Conservation (phyloP, 2,888 invertebrate species). For the Teinopalpus imperialis region DNA sequence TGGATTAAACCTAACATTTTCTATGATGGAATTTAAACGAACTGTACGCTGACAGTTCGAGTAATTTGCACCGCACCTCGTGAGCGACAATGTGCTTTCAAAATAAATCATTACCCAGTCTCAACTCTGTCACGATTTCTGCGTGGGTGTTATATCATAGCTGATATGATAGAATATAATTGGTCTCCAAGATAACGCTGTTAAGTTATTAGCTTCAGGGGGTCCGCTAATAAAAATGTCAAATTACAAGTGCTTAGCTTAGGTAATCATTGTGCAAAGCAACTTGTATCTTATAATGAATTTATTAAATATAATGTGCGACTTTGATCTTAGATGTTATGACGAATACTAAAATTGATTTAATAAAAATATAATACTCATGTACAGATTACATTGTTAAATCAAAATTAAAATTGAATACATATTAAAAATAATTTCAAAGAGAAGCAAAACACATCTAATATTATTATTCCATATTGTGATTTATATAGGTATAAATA, state of each 20-base stretch:
- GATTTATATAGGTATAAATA: too few species aligned
- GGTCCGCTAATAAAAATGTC: slow-evolving; percentile 17
- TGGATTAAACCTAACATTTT: not conserved
- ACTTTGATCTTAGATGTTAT: too few species aligned
- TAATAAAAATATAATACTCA: too few species aligned
- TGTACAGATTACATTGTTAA: too few species aligned
- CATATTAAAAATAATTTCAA: too few species aligned
- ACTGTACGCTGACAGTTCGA: not conserved
- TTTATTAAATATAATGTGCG: too few species aligned
- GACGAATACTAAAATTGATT: too few species aligned
- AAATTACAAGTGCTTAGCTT: slow-evolving; percentile 2
- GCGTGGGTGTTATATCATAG: slow-evolving; percentile 54
- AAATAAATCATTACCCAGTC: slow-evolving; percentile 59
- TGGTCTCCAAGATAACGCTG: slow-evolving; percentile 29
- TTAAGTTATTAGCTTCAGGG: slow-evolving; percentile 22
- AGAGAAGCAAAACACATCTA: too few species aligned
- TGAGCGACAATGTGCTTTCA: slow-evolving; percentile 44
- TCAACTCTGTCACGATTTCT: slow-evolving; percentile 50
- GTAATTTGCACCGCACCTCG: slow-evolving; percentile 31
- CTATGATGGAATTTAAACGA: slow-evolving; percentile 1
- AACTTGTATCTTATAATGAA: slow-evolving; percentile 1
- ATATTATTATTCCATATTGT: too few species aligned
- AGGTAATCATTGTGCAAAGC: slow-evolving; percentile 4
- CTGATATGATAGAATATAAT: slow-evolving; percentile 44
- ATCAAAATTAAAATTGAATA: too few species aligned